These are phyloP conservation scores for Paramacrobiotus metropolitanus DNA, from an alignment of 1,140 invertebrate genomes.

Conservation along the genomic window DNA sequence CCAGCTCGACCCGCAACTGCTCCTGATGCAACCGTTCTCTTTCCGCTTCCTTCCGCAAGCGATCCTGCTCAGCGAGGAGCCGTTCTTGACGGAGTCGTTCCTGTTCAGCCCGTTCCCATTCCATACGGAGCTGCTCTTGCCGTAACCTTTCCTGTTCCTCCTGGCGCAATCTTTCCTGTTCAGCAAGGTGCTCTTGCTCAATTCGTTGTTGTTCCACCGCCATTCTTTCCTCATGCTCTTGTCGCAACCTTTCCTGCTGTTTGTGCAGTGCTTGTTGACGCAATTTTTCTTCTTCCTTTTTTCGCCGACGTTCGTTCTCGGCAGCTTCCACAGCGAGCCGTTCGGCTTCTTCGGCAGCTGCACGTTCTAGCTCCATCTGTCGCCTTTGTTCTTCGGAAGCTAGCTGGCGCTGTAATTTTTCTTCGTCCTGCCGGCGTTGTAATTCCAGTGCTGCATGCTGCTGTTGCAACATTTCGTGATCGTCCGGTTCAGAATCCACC, in stretches of 20 bases:
- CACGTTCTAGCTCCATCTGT: not conserved
- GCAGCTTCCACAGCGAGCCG: not conserved
- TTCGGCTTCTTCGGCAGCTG: not conserved
- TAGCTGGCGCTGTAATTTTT: not conserved
- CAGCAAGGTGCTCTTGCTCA: too few relatives aligned
- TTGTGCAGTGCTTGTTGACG: not conserved
- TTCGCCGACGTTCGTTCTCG: too few relatives aligned
- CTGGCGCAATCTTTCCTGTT: not conserved
- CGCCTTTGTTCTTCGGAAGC: not conserved
- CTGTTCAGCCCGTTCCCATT: too few relatives aligned
- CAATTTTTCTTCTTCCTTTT: too few relatives aligned
- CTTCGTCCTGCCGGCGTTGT: not conserved
- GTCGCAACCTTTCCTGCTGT: not conserved
- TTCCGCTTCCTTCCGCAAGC: not conserved
- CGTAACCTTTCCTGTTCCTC: not conserved
- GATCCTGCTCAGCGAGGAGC: not conserved
- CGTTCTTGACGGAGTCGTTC: too few relatives aligned
- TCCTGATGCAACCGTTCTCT: not conserved
- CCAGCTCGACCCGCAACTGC: too few relatives aligned
- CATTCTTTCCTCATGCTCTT: not conserved
- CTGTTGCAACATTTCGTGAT: too few relatives aligned
- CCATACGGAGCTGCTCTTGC: too few relatives aligned
- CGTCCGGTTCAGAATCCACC: too few relatives aligned
- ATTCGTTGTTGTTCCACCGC: too few relatives aligned
- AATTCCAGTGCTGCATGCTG: too few relatives aligned